A percentile compares a stretch with the other conserved stretches of the same genome.
These are phyloP conservation scores for Eupithecia inturbata DNA, from an alignment of 2,888 invertebrate species.

Conservation along the genomic window DNA sequence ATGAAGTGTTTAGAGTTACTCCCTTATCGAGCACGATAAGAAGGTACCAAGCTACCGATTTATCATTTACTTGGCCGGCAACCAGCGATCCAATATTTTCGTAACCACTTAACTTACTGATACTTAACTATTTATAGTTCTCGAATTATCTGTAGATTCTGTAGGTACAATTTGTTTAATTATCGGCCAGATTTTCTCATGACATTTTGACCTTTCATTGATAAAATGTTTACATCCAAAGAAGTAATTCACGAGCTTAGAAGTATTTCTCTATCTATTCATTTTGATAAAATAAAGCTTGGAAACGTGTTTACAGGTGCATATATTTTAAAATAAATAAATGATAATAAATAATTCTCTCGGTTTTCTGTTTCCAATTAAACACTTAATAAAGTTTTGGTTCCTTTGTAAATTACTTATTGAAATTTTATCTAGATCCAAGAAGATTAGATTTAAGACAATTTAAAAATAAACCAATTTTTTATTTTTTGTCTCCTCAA, in stretches of 20 bases:
- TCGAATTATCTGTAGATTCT: conserved; percentile 30
- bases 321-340: too few species aligned
- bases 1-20: conserved; percentile 65
- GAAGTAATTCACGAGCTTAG: background rate
- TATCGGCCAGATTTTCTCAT: conserved; percentile 44
- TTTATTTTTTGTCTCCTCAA: background rate
- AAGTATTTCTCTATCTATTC: background rate
- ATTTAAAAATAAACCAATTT: background rate
- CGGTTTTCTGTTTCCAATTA: background rate
- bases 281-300: background rate
- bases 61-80: conserved; percentile 66
- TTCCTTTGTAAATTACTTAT: background rate
- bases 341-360: too few species aligned
- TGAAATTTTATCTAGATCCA: background rate
- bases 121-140: conserved; percentile 35
- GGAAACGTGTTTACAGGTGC: background rate
- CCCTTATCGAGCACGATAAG: conserved; percentile 77
- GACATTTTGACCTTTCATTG: conserved; percentile 36
- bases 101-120: conserved; percentile 12
- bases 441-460: background rate
- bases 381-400: background rate
- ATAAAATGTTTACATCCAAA: conserved; percentile 1
- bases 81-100: conserved; percentile 51
- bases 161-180: conserved; percentile 15
- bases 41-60: conserved; percentile 22